phyloP scores from a whole-genome alignment of 1,140 invertebrate genomes.

The Diuraphis noxia region DNA sequence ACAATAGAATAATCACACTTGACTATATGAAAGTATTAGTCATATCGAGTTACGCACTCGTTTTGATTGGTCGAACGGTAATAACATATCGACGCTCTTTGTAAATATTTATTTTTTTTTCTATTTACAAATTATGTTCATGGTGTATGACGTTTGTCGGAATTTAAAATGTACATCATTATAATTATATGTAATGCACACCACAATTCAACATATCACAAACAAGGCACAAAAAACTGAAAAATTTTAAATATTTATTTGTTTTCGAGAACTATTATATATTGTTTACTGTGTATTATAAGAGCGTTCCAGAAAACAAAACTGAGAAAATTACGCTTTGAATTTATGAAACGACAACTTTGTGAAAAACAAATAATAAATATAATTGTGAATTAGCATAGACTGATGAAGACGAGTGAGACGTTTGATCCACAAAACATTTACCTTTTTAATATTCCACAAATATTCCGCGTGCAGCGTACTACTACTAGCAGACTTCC shows the following conservation, averaged over 20 bases:
- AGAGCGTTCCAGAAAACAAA: not conserved
- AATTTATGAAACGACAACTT: not conserved
- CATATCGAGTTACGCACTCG: not conserved
- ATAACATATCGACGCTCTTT: not conserved
- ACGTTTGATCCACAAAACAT: not conserved
- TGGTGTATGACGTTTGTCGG: not conserved
- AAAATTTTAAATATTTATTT: not conserved
- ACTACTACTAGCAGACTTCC: not conserved
- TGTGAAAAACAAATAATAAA: not conserved
- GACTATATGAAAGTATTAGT: not conserved
- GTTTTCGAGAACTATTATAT: not conserved
- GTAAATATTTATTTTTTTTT: not conserved
- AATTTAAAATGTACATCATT: not conserved
- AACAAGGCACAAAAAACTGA: not conserved
- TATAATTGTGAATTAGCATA: not conserved
- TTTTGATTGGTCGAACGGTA: not conserved
- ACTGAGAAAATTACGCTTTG: not conserved
- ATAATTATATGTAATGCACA: not conserved
- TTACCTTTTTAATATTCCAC: not conserved
- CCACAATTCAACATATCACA: too few relatives aligned
- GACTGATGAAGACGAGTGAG: not conserved
- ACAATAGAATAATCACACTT: not conserved
- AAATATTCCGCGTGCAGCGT: not conserved
- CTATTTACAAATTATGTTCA: not conserved
- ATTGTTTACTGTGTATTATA: not conserved